Conservation (phyloP, 2,888 invertebrate species). For the Plagodis dolabraria region DNA sequence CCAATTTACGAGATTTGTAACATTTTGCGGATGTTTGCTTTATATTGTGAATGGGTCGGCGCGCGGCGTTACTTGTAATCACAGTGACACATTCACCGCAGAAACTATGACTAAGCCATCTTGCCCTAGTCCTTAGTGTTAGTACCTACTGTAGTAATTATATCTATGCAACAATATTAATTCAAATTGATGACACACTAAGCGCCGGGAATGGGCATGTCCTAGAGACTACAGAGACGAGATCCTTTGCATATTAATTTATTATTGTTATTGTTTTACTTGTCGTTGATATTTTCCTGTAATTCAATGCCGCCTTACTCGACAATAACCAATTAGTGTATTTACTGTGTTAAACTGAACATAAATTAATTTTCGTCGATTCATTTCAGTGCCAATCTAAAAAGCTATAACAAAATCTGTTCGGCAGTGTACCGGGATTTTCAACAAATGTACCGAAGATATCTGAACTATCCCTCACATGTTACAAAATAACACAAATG, state of each 20-base stretch:
- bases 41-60: conserved; percentile 6
- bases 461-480: too few species aligned
- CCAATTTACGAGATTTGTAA: conserved; percentile 3
- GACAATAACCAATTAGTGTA: neutral
- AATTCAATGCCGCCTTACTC: conserved; percentile 4
- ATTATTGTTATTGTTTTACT: conserved; percentile 13
- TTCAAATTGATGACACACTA: conserved; percentile 9
- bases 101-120: too few species aligned
- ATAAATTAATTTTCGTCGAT: too few species aligned
- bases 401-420: too few species aligned
- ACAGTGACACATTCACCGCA: conserved; percentile 6
- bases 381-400: too few species aligned
- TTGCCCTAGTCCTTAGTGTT: too few species aligned
- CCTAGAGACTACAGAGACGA: conserved; percentile 3
- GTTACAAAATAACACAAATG: too few species aligned
- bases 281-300: conserved; percentile 8
- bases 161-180: neutral
- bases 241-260: conserved; percentile 16
- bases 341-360: too few species aligned
- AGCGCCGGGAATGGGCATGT: neutral
- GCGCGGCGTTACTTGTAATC: conserved; percentile 1
- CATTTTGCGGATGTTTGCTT: conserved; percentile 20
- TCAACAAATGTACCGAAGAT: too few species aligned
- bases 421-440: too few species aligned
- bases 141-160: neutral